A percentile compares a stretch with the other conserved stretches of the same genome.
These are phyloP conservation scores for Phyllostomus discolor DNA, from an alignment of 2,113 vertebrate species.

Conservation along the genomic window DNA sequence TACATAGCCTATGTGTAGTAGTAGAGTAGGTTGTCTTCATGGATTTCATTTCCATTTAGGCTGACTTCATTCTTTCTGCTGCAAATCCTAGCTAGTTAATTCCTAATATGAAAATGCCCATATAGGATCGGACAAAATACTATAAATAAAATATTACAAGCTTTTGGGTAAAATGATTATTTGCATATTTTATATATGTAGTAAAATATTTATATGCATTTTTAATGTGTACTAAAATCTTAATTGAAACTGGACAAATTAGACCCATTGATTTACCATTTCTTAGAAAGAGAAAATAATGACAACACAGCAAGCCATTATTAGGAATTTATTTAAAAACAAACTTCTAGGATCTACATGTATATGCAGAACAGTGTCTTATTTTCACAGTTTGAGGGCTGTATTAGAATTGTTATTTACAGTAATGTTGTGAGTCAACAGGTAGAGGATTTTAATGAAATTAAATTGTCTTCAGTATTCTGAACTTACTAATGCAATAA, in stretches of 20 bases:
- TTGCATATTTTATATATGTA: not conserved
- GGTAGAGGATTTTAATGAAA: slow-evolving; percentile 27
- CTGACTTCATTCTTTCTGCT: not conserved
- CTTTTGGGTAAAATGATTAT: not conserved
- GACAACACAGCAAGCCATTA: not conserved
- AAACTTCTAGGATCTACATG: not conserved
- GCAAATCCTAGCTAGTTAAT: not conserved
- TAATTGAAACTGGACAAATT: not conserved
- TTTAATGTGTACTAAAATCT: not conserved
- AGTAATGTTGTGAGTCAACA: slow-evolving; percentile 15
- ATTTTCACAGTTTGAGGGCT: slow-evolving; percentile 8
- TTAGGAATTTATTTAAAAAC: slow-evolving; percentile 11
- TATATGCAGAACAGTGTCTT: not conserved
- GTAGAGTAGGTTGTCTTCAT: not conserved
- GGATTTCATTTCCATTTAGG: not conserved
- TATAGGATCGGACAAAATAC: not conserved
- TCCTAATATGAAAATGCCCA: not conserved
- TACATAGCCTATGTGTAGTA: not conserved
- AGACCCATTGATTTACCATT: not conserved
- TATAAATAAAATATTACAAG: not conserved
- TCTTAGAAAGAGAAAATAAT: not conserved
- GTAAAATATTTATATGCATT: not conserved
- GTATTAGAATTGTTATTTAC: not conserved
- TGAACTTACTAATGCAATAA: not conserved
- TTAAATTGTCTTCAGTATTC: not conserved